Evolutionary conservation across 2,797 vertebrate species (phyloP).

Genomic region (Picus viridis): DNA sequence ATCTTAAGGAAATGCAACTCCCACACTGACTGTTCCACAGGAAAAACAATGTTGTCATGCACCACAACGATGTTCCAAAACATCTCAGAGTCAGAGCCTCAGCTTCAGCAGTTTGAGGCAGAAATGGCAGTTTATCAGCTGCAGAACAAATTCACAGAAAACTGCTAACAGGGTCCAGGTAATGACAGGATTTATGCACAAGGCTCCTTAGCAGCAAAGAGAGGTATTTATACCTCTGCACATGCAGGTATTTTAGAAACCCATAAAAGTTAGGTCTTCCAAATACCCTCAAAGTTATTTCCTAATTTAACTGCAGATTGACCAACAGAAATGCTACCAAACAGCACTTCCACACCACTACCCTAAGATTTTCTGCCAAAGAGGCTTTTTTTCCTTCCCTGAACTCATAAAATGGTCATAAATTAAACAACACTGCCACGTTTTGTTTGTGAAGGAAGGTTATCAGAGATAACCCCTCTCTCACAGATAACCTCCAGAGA

Average conservation of each 20-base stretch:
- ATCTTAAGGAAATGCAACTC: constrained; percentile 62
- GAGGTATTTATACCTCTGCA: neutral
- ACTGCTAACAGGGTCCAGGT: neutral
- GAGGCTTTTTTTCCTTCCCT: neutral
- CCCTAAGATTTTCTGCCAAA: neutral
- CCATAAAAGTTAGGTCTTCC: neutral
- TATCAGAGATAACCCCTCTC: constrained; percentile 61
- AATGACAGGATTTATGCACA: neutral
- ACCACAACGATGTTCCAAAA: constrained; percentile 12
- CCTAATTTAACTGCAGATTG: neutral
- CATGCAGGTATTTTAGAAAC: neutral
- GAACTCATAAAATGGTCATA: constrained; percentile 24
- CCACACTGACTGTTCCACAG: constrained; percentile 37
- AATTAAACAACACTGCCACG: constrained; percentile 35
- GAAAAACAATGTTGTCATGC: constrained; percentile 60
- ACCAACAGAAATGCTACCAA: neutral
- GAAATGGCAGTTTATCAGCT: neutral
- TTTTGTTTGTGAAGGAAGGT: constrained; percentile 56
- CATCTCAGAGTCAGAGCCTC: neutral
- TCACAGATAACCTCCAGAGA: constrained; percentile 57
- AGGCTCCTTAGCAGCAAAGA: neutral
- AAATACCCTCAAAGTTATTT: neutral
- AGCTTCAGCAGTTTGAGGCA: neutral
- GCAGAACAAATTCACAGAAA: neutral
- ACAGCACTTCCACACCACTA: neutral